Conservation (phyloP, 2,888 invertebrate genomes). For the Ophion ellenae region DNA sequence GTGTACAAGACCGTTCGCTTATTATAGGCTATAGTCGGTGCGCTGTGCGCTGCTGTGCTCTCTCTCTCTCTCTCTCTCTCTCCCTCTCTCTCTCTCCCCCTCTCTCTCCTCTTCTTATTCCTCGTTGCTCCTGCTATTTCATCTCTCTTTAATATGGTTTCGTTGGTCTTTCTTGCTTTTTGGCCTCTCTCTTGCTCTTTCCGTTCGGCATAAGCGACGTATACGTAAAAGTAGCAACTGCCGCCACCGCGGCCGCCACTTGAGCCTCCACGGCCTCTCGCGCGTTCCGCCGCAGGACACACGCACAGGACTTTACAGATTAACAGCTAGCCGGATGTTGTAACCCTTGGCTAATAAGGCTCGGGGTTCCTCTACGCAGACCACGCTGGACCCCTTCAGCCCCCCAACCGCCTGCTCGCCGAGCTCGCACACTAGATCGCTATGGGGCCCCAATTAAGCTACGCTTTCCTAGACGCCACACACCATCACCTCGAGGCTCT, state of each 20-base stretch:
- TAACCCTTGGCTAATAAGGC: conserved; percentile 82
- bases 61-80: conserved; percentile 25
- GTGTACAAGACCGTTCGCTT: conserved; percentile 80
- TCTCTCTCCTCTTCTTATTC: conserved; percentile 32
- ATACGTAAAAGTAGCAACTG: conserved; percentile 37
- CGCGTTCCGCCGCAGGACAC: conserved; percentile 79
- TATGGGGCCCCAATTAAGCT: conserved; percentile 82
- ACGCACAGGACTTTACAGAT: conserved; percentile 81
- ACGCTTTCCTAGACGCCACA: conserved; percentile 74
- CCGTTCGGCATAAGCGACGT: conserved; percentile 41
- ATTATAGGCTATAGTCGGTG: conserved; percentile 81
- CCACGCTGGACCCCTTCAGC: conserved; percentile 16
- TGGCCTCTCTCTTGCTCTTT: conserved; percentile 22
- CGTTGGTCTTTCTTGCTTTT: conserved; percentile 25
- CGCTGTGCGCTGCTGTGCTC: conserved; percentile 70
- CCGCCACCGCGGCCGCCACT: conserved; percentile 67
- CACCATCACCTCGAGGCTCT: conserved; percentile 73
- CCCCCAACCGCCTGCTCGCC: conserved; percentile 58
- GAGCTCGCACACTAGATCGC: conserved; percentile 68
- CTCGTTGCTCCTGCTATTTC: conserved; percentile 30
- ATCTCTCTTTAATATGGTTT: conserved; percentile 41
- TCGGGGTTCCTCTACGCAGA: conserved; percentile 67
- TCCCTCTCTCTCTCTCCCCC: conserved; percentile 33
- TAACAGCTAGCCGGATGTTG: conserved; percentile 81
- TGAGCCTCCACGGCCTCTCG: conserved; percentile 63